Percentiles rank a stretch among this genome's conserved stretches.
Conservation (phyloP, 2,888 invertebrate genomes). For the Epsilonema sp. region DNA sequence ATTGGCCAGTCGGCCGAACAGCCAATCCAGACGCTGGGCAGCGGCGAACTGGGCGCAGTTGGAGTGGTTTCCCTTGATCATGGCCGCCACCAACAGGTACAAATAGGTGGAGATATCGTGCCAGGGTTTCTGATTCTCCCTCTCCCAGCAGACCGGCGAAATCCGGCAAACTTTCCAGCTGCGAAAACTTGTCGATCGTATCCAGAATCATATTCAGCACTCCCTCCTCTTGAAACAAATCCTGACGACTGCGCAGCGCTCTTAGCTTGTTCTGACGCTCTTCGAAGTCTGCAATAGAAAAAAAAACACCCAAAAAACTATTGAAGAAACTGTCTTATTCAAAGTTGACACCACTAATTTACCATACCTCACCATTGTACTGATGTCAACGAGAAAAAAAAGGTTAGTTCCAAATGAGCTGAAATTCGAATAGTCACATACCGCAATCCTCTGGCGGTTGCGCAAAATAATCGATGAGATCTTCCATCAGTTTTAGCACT, state of each 20-base stretch:
- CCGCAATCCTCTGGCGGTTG: conserved; percentile 96
- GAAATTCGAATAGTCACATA: conserved; percentile 38
- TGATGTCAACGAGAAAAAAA: too few species aligned
- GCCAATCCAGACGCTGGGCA: conserved; percentile 90
- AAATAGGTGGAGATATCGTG: conserved; percentile 87
- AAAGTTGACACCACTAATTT: too few species aligned
- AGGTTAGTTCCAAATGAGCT: conserved; percentile 7
- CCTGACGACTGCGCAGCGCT: conserved; percentile 87
- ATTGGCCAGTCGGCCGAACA: conserved; percentile 87
- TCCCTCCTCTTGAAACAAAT: conserved; percentile 97
- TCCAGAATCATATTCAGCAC: conserved; percentile 92
- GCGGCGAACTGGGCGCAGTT: conserved; percentile 99
- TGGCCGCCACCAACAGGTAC: conserved; percentile 85
- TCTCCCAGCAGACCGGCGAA: conserved; percentile 80
- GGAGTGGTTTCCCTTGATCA: conserved; percentile 97
- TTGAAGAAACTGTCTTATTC: too few species aligned
- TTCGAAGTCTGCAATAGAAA: conserved; percentile 59
- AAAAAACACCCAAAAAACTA: background rate
- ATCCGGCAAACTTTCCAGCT: conserved; percentile 36
- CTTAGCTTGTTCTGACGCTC: conserved; percentile 88
- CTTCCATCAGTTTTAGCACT: conserved; percentile 96
- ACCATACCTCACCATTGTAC: background rate
- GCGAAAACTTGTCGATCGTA: conserved; percentile 67
- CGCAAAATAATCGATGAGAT: conserved; percentile 96
- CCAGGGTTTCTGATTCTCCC: conserved; percentile 55